Conservation (phyloP, 53 echinoderm and acorn worm species). For the Actinopyga echinites region DNA sequence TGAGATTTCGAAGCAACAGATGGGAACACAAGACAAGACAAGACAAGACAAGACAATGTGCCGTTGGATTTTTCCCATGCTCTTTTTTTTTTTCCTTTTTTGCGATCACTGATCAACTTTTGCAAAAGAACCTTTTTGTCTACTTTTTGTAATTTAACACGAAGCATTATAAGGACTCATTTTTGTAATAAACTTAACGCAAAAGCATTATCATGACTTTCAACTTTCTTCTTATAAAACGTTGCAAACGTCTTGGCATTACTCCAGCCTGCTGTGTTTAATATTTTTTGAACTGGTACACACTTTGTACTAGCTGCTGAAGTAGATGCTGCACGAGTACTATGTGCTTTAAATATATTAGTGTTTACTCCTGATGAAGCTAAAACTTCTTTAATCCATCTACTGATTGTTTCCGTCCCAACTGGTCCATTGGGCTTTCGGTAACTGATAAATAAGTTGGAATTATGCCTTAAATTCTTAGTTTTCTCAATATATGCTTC, state of each 20-base stretch:
- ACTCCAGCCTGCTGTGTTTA: background rate
- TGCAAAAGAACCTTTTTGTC: too few species aligned
- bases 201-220: background rate
- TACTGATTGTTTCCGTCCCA: background rate
- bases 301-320: background rate
- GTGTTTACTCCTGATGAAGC: background rate
- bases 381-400: background rate
- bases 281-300: background rate
- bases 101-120: too few species aligned
- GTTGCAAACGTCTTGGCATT: background rate
- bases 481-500: background rate
- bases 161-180: too few species aligned
- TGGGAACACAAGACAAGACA: too few species aligned
- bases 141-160: too few species aligned
- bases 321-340: conserved; percentile 17
- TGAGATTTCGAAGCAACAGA: too few species aligned
- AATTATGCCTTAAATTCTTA: background rate
- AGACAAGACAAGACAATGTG: too few species aligned
- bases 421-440: background rate
- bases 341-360: background rate
- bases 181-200: background rate
- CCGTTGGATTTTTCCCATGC: too few species aligned
- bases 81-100: too few species aligned
- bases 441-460: background rate
- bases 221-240: background rate